Evolutionary conservation across 2,113 vertebrate species (phyloP).

Genomic region (Gallinago undulata): DNA sequence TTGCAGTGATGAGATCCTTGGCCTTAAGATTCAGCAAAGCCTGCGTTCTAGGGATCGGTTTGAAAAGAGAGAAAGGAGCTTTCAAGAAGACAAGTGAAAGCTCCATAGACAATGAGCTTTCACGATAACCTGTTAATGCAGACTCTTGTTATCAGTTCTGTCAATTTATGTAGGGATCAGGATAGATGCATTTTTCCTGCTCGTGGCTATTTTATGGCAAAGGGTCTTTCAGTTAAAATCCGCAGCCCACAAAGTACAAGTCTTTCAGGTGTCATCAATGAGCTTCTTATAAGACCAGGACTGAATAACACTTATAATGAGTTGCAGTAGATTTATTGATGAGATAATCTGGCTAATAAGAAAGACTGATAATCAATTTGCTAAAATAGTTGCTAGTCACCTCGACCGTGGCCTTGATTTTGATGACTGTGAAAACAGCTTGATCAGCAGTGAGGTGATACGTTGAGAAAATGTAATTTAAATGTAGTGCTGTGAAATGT

Average conservation of each 20-base stretch:
- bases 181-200: not conserved
- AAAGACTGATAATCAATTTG: not conserved
- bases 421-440: not conserved
- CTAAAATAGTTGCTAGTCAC: not conserved
- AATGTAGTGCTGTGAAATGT: not conserved
- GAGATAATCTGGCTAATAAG: not conserved
- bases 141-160: not conserved
- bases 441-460: not conserved
- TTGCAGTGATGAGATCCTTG: not conserved
- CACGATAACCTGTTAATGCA: not conserved
- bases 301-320: not conserved
- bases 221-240: not conserved
- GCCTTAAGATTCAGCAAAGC: not conserved
- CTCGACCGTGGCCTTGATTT: not conserved
- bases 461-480: not conserved
- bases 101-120: not conserved
- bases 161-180: not conserved
- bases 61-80: not conserved
- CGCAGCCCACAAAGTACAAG: accelerated
- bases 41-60: accelerated
- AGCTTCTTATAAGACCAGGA: not conserved
- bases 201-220: not conserved
- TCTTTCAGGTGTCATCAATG: not conserved
- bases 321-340: not conserved
- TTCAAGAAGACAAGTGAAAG: not conserved